These are phyloP conservation scores for Caenorhabditis latens DNA, from an alignment of 1,140 invertebrate genomes.

Conservation along the genomic window DNA sequence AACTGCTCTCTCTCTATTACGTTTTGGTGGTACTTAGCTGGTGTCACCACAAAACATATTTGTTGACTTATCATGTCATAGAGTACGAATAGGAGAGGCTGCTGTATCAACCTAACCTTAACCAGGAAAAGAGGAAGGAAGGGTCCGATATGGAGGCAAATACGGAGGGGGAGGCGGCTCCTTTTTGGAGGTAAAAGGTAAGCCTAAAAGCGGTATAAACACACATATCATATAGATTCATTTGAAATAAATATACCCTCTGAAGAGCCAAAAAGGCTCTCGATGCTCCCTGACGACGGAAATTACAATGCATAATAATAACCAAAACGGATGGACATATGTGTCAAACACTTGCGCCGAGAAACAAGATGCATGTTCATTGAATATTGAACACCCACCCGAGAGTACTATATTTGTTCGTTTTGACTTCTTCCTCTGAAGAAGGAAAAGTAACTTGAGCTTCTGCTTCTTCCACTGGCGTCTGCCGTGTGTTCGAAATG, in stretches of 20 bases:
- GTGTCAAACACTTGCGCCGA: conserved; percentile 44
- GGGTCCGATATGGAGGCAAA: conserved; percentile 5
- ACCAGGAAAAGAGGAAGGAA: not conserved
- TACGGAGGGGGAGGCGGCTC: not conserved
- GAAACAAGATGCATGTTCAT: conserved; percentile 38
- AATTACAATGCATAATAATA: conserved; percentile 54
- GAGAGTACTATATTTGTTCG: conserved; percentile 48
- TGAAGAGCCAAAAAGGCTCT: not conserved
- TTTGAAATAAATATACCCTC: conserved; percentile 12
- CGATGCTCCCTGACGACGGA: not conserved
- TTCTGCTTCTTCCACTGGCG: not conserved
- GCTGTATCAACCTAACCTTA: conserved; percentile 54
- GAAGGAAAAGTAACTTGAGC: not conserved
- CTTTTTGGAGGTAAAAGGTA: conserved; percentile 8
- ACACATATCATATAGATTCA: conserved; percentile 14
- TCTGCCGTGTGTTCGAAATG: not conserved
- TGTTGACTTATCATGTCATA: conserved; percentile 53
- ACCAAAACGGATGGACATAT: conserved; percentile 37
- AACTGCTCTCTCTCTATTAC: conserved; percentile 32
- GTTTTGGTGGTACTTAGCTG: conserved; percentile 23
- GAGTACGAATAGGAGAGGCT: not conserved
- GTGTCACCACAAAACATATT: conserved; percentile 33
- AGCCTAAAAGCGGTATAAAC: conserved; percentile 11
- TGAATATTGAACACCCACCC: conserved; percentile 40
- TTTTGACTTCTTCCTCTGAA: not conserved